Base-by-base conservation (phyloP, 2,888 invertebrate species). In the Eumacrocentrus americanus region DNA sequence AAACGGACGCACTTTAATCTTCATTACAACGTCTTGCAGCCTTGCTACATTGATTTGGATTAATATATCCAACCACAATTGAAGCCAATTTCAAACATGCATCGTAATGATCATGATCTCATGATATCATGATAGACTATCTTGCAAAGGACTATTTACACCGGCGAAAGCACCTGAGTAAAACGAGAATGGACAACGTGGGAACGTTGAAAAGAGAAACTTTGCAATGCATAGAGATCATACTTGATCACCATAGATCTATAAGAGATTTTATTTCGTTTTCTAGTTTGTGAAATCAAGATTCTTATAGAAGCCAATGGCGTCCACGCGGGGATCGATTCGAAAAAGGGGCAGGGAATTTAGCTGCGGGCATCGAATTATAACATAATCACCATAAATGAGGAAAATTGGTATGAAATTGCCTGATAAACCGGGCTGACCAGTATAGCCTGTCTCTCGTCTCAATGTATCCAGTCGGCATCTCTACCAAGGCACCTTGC, bases 341-440 rank as follows among this genome's bases (percentile, higher is more conserved):
- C 5, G 23, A 1, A 9, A n/a, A 52, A 34, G 48, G 14, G 37
- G 52, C 55, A 58, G 60, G 54, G 60, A 60, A 65, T 71, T 67
- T 69, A 61, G 72, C 72, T 68, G 62, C 62, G 64, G 69, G 66
- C 68, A 72, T 70, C 70, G 67, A 66, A 66, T 69, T 72, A 76
- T 74, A 74, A 74, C 72, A 71, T 73, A 75, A 79, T 78, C 76
- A 69, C 68, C 69, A 65, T 67, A 74, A 79, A 78, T 70, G 75
- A 75, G 78, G 77, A 77, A 79, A 80, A 80, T 79, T 79, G 76
- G 73, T 79, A 77, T 76, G 73, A 80, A 79, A 79, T 79, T 80
- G 76, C 74, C 69, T 66, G 73, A 75, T 74, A 71, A 72, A 70
- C 67, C 74, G 65, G 72, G 68, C 65, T 67, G 70, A 70, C 67